Base-by-base conservation (phyloP, 2,888 invertebrate genomes). In the Pelosia muscerda region DNA sequence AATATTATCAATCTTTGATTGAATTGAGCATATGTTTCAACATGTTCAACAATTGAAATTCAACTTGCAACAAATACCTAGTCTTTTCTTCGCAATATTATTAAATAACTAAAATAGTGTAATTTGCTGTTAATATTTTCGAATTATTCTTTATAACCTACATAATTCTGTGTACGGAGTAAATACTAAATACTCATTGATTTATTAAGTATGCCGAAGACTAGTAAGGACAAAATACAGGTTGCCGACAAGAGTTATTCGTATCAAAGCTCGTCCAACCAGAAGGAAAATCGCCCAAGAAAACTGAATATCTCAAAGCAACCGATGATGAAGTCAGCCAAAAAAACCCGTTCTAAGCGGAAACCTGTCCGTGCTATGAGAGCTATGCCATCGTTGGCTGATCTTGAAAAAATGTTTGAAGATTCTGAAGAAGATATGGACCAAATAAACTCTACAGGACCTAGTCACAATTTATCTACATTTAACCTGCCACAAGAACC, bases 341-440 rank as follows among this genome's bases (percentile, higher is more conserved):
- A 15, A 6, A 73, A 54, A 23, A 28, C 23, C 23, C 60, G 60
- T 22, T 9, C 49, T 34, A 58, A 69, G 65, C 58, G 63, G 71
- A 62, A 73, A 72, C 25, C 61, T 13, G 26, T 15, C 2, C 38
- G 22, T n/a, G 25, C 60, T n/a, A 54, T 34, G 19, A 83, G 78
- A 58, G 19, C 83, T 9, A 78, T 88, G 82, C 89, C 88, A 23
- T 80, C 85, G 3, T 66, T 88, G 56, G 65, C 82, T 0, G 87
- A 88, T 6, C 75, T 89, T 15, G 83, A 88, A 61, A 82, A 81
- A 74, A 81, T 85, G 81, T 89, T 68, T 78, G 82, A 82, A 25
- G 82, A 84, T 66, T 81, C 85, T 61, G 84, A 85, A 63, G 75
- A 72, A 55, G 84, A 82, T 25, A 75, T 74, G 4, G 66, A 74